Evolutionary conservation across 2,888 invertebrate genomes (phyloP), one percentile per base, ranked within the genome.

Genomic region (Apodemia mormo): DNA sequence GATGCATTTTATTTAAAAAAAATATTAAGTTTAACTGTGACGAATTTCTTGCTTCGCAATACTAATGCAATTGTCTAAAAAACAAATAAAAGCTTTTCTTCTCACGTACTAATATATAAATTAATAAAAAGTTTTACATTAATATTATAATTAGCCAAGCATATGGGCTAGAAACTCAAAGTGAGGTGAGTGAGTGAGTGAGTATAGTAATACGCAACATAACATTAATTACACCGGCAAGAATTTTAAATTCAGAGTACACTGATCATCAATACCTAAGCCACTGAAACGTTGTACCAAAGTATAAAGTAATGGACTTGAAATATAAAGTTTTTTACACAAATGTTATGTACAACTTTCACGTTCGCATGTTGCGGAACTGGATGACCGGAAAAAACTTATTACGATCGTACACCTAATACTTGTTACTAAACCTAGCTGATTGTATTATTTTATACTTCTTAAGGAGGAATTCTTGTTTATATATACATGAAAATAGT

Each of bases 281-380:
- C 33, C 12, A n/a, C 33, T 64, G 61, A 64, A 64, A 64, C 14
- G 6, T 7, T 8, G 33, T 14, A 64, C 2, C 1, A 33, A 33
- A 8, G 33, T 37, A 64, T 64, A 14, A 64, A 64, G 65, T 30
- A 40, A 40, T 30, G 64, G 29, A 45, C 29, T 29, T 30, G 43
- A 22, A 43, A 30, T 58, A 14, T 29, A 30, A 22, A 70, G 71
- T 73, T 77, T 76, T 75, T 76, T 73, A 72, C 74, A 74, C 71
- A 68, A 71, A 71, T 72, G 69, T 72, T 68, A 70, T 68, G 67
- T 61, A 68, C 68, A 72, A 82, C 83, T 83, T 83, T 83, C 83
- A 77, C 81, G 77, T 68, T 73, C 73, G 79, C 78, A 81, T 77
- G 76, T 75, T 73, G 75, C 82, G 82, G 81, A 82, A 82, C 76